Percentiles rank a stretch among this genome's conserved stretches.
These are phyloP conservation scores for Drosophila santomea DNA, from an alignment of 1,140 invertebrate genomes.

Conservation along the genomic window DNA sequence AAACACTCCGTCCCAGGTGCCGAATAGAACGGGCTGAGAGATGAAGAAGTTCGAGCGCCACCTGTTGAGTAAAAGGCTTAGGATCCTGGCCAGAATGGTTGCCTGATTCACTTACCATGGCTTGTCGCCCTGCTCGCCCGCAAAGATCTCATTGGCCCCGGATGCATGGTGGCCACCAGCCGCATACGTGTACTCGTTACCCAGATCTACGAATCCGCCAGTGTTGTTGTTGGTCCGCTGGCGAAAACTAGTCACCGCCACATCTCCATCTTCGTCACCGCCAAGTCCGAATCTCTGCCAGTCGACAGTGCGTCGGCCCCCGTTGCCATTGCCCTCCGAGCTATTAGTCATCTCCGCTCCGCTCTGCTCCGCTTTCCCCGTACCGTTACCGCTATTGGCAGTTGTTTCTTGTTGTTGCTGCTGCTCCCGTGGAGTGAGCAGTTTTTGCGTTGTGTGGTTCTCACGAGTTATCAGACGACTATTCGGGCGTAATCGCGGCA, in stretches of 20 bases:
- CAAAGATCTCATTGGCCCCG: conserved; percentile 94
- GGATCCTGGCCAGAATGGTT: neutral
- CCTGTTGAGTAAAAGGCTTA: conserved; percentile 86
- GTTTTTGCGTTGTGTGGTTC: neutral
- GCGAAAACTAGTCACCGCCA: conserved; percentile 78
- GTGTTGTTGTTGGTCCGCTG: conserved; percentile 85
- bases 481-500: conserved; percentile 39
- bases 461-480: conserved; percentile 16
- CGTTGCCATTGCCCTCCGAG: conserved; percentile 64
- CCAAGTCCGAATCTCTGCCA: conserved; percentile 82
- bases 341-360: conserved; percentile 68
- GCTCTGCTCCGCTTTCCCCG: conserved; percentile 18
- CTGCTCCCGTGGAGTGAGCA: neutral
- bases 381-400: conserved; percentile 6
- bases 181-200: conserved; percentile 90
- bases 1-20: conserved; percentile 97
- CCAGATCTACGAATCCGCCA: conserved; percentile 89
- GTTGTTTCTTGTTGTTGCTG: conserved; percentile 17
- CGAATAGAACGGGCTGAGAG: conserved; percentile 96
- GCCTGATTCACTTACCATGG: conserved; percentile 66
- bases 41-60: conserved; percentile 97
- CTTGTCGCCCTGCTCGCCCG: conserved; percentile 91
- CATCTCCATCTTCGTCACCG: conserved; percentile 77
- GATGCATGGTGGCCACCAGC: conserved; percentile 92
- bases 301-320: conserved; percentile 65